These are phyloP conservation scores for Macrosiphum euphorbiae DNA, from an alignment of 2,888 invertebrate genomes.

Conservation along the genomic window DNA sequence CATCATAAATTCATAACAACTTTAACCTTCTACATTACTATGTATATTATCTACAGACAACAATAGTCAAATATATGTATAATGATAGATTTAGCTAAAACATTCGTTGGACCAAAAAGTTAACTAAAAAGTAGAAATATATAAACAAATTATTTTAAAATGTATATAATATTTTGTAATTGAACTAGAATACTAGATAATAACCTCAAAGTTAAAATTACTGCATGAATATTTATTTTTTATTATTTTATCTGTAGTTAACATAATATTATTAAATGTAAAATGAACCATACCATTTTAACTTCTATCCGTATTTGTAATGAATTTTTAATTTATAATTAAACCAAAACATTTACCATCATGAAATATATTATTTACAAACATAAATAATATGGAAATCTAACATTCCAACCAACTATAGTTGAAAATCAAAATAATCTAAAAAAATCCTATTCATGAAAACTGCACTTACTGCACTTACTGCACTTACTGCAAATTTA, in stretches of 20 bases:
- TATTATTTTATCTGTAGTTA: neutral
- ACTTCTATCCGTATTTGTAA: neutral
- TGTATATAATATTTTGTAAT: neutral
- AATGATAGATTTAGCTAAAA: neutral
- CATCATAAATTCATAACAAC: neutral
- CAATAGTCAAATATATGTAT: neutral
- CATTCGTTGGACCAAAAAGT: neutral
- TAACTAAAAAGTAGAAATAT: neutral
- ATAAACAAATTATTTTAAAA: neutral
- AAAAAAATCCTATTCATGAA: neutral
- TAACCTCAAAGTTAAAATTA: neutral
- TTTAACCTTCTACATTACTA: neutral
- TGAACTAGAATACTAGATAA: neutral
- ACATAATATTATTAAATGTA: neutral
- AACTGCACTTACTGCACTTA: too few species aligned
- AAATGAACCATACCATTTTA: neutral
- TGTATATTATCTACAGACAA: neutral
- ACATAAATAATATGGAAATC: neutral
- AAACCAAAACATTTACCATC: neutral
- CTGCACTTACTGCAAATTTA: too few species aligned
- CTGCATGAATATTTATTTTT: neutral
- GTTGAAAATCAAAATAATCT: neutral
- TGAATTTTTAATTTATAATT: neutral
- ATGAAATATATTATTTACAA: neutral
- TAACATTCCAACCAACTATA: neutral